Evolutionary conservation across 92 coral and sea anemone species (phyloP).

Genomic region (Blastomussa wellsi): DNA sequence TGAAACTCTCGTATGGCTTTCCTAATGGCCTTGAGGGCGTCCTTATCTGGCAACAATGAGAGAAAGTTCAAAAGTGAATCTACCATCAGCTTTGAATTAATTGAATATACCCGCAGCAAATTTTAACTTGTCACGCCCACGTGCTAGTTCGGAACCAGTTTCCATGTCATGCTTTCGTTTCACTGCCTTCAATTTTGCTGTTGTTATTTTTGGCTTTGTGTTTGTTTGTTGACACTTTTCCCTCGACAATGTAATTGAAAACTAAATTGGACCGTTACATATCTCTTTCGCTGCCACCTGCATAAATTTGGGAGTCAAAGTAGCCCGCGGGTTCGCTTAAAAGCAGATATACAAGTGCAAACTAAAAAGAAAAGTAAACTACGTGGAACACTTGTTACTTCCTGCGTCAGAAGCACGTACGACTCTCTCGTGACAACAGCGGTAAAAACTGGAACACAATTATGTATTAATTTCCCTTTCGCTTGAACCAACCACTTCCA

Average conservation of each 20-base stretch:
- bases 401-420: neutral
- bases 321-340: neutral
- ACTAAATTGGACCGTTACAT: too few species aligned
- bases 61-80: neutral
- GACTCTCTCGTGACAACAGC: neutral
- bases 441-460: neutral
- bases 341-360: neutral
- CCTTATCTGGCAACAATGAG: constrained; percentile 40
- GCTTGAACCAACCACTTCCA: neutral
- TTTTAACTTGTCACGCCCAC: too few species aligned
- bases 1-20: constrained; percentile 66
- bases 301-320: neutral
- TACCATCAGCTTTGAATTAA: too few species aligned
- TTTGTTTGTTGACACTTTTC: too few species aligned
- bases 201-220: too few species aligned
- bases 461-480: too few species aligned
- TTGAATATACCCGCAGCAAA: too few species aligned
- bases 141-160: too few species aligned
- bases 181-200: too few species aligned
- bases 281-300: neutral
- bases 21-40: constrained; percentile 53
- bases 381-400: neutral
- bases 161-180: too few species aligned
- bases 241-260: too few species aligned
- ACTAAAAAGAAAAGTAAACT: neutral